Conservation (phyloP, 2,797 vertebrate genomes). For the Urocyon cinereoargenteus region DNA sequence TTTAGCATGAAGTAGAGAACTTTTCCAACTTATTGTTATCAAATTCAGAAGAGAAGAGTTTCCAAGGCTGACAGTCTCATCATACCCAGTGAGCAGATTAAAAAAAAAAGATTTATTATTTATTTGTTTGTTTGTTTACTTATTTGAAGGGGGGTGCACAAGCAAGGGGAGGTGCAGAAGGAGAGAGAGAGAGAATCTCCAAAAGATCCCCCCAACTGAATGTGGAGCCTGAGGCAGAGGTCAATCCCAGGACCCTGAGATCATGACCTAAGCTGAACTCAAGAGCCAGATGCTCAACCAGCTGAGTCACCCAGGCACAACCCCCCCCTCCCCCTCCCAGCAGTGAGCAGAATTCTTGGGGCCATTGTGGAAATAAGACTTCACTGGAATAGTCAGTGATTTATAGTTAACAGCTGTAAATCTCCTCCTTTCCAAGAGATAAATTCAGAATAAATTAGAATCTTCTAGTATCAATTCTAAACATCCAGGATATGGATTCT, state of each 20-base stretch:
- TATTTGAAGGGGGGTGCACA: not conserved
- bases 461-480: slow-evolving; percentile 5
- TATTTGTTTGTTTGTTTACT: not conserved
- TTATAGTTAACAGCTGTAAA: not conserved
- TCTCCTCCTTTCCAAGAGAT: not conserved
- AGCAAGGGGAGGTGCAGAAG: not conserved
- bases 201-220: not conserved
- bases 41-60: not conserved
- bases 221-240: too few relatives aligned
- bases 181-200: not conserved
- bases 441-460: slow-evolving; percentile 35
- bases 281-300: too few relatives aligned
- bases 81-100: not conserved
- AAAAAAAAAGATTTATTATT: not conserved
- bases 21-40: not conserved
- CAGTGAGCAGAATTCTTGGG: not conserved
- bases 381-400: not conserved
- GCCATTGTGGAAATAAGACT: not conserved
- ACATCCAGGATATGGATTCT: not conserved
- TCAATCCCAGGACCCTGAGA: too few relatives aligned
- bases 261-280: too few relatives aligned
- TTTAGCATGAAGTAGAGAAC: not conserved
- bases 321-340: too few relatives aligned
- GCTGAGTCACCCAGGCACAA: too few relatives aligned
- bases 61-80: not conserved